Percentiles rank a stretch among this genome's conserved stretches.
Conservation (phyloP, 2,888 invertebrate species). For the Scaeva pyrastri region DNA sequence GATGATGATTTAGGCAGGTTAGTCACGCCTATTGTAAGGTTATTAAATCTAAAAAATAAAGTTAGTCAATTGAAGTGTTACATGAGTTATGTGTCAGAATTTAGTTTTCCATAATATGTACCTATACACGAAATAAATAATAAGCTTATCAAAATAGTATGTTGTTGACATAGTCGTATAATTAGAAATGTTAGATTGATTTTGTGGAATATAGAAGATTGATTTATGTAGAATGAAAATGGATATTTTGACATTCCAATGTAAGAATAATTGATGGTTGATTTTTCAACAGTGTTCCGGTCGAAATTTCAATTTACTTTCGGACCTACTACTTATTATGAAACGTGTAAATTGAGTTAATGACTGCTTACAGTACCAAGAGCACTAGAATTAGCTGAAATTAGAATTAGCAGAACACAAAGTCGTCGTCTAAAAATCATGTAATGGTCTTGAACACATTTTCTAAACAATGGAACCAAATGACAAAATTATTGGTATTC, state of each 20-base stretch:
- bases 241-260: not conserved
- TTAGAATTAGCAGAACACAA: too few relatives aligned
- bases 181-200: slow-evolving; percentile 15
- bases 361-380: too few relatives aligned
- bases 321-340: too few relatives aligned
- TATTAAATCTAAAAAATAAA: slow-evolving; percentile 15
- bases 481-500: too few relatives aligned
- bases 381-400: too few relatives aligned
- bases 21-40: slow-evolving; percentile 45
- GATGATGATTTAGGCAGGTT: slow-evolving; percentile 38
- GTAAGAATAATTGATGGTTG: not conserved
- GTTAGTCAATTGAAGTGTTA: slow-evolving; percentile 36
- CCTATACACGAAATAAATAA: not conserved
- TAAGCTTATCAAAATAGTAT: not conserved
- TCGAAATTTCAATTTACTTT: too few relatives aligned
- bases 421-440: too few relatives aligned
- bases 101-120: not conserved
- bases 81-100: slow-evolving; percentile 18
- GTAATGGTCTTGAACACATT: too few relatives aligned
- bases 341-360: too few relatives aligned
- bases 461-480: too few relatives aligned
- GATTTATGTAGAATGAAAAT: not conserved
- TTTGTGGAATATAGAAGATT: slow-evolving; percentile 1
- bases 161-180: slow-evolving; percentile 4
- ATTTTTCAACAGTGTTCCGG: too few relatives aligned